Percentiles rank a stretch among this genome's conserved stretches.
These are phyloP conservation scores for Lota lota DNA, from an alignment of 2,113 vertebrate genomes.

Conservation along the genomic window DNA sequence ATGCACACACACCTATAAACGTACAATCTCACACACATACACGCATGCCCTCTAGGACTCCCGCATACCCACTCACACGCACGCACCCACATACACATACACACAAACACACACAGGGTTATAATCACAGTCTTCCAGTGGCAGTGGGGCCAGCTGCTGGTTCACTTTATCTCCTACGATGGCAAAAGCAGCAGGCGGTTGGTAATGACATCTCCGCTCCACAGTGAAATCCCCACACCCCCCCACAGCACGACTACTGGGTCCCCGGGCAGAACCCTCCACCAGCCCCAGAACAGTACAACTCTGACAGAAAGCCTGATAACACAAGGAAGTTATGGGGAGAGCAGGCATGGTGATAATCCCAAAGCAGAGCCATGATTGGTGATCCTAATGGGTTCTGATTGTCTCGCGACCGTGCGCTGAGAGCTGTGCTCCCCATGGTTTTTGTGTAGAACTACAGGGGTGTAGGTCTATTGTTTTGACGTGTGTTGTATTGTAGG, in stretches of 20 bases:
- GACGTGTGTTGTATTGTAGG: too few species aligned
- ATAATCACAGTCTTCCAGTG: conserved; percentile 61
- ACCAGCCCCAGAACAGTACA: too few species aligned
- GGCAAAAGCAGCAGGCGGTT: conserved; percentile 58
- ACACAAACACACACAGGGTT: conserved; percentile 38
- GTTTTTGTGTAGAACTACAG: too few species aligned
- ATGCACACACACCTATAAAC: not conserved
- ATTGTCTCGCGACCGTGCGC: too few species aligned
- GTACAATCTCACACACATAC: not conserved
- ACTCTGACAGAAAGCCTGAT: too few species aligned
- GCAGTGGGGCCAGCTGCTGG: conserved; percentile 51
- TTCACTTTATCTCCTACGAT: conserved; percentile 64
- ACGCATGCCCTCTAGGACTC: not conserved
- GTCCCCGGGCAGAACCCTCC: conserved; percentile 36
- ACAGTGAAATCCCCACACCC: conserved; percentile 30
- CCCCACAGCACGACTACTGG: conserved; percentile 50
- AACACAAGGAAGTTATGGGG: too few species aligned
- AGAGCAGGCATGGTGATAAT: too few species aligned
- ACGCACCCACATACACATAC: conserved; percentile 29
- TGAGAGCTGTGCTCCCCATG: too few species aligned
- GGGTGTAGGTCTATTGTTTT: too few species aligned
- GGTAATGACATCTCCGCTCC: conserved; percentile 57
- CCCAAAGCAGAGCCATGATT: too few species aligned
- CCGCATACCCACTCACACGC: not conserved
- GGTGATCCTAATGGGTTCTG: too few species aligned